Conservation (phyloP, 2,888 invertebrate genomes). For the Conchocele bisecta region DNA sequence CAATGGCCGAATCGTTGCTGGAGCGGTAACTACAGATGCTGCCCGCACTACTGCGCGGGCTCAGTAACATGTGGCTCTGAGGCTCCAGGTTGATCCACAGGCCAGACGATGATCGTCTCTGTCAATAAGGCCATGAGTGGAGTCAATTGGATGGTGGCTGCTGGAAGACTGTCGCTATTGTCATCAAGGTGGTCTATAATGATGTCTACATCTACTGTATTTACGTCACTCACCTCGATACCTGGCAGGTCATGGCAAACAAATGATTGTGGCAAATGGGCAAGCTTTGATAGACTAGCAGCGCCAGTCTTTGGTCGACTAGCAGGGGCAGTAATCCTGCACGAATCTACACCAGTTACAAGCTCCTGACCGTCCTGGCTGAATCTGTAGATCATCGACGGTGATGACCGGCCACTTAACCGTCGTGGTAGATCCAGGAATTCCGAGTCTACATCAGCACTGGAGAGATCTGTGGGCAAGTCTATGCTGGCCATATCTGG, state of each 20-base stretch:
- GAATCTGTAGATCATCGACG: slow-evolving; percentile 19
- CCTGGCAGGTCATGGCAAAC: slow-evolving; percentile 36
- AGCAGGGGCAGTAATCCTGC: too few relatives aligned
- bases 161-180: background rate
- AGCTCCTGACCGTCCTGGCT: too few relatives aligned
- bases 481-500: too few relatives aligned
- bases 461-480: too few relatives aligned
- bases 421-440: slow-evolving; percentile 43
- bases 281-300: too few relatives aligned
- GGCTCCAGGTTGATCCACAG: slow-evolving; percentile 36
- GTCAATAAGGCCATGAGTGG: too few relatives aligned
- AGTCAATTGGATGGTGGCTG: slow-evolving; percentile 3
- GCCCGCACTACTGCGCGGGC: slow-evolving; percentile 67
- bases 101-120: too few relatives aligned
- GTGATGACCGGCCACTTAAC: slow-evolving; percentile 28
- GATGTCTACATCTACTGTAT: slow-evolving; percentile 31
- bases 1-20: slow-evolving; percentile 76
- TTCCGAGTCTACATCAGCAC: slow-evolving; percentile 42
- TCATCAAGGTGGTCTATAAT: slow-evolving; percentile 22
- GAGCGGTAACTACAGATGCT: slow-evolving; percentile 70
- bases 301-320: too few relatives aligned
- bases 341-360: too few relatives aligned
- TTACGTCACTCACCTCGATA: slow-evolving; percentile 34
- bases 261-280: too few relatives aligned
- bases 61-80: slow-evolving; percentile 45